phyloP scores from a whole-genome alignment of 92 coral and sea anemone species.

The Phenganax stokvisi region DNA sequence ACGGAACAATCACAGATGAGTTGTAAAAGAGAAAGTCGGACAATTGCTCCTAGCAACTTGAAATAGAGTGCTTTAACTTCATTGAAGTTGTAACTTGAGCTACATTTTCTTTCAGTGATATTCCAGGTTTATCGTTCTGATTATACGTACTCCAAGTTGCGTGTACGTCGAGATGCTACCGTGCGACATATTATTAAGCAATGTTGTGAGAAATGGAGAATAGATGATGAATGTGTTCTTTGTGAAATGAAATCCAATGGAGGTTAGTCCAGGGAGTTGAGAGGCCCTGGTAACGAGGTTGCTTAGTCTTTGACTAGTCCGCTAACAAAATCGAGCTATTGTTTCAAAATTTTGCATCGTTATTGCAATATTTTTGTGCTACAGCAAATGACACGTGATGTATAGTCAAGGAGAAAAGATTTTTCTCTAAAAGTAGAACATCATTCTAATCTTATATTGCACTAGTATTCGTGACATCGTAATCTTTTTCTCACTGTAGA shows the following conservation, averaged over 20 bases:
- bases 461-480: not conserved
- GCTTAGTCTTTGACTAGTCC: too few species aligned
- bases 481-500: slow-evolving; percentile 45
- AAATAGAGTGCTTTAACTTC: too few species aligned
- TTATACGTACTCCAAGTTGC: slow-evolving; percentile 79
- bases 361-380: too few species aligned
- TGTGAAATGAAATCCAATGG: slow-evolving; percentile 92
- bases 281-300: too few species aligned
- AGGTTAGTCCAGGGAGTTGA: slow-evolving; percentile 47
- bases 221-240: slow-evolving; percentile 83
- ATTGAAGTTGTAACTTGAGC: too few species aligned
- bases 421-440: not conserved
- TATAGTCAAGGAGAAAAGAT: not conserved
- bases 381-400: too few species aligned
- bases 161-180: slow-evolving; percentile 65
- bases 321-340: too few species aligned
- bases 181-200: slow-evolving; percentile 67
- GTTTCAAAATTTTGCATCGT: too few species aligned
- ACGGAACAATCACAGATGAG: too few species aligned
- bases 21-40: too few species aligned
- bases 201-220: slow-evolving; percentile 64
- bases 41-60: too few species aligned
- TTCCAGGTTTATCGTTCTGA: slow-evolving; percentile 89
- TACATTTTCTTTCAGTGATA: slow-evolving; percentile 46
- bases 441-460: not conserved